Base-by-base conservation (phyloP, 2,113 vertebrate species). In the Cephalopterus ornatus region DNA sequence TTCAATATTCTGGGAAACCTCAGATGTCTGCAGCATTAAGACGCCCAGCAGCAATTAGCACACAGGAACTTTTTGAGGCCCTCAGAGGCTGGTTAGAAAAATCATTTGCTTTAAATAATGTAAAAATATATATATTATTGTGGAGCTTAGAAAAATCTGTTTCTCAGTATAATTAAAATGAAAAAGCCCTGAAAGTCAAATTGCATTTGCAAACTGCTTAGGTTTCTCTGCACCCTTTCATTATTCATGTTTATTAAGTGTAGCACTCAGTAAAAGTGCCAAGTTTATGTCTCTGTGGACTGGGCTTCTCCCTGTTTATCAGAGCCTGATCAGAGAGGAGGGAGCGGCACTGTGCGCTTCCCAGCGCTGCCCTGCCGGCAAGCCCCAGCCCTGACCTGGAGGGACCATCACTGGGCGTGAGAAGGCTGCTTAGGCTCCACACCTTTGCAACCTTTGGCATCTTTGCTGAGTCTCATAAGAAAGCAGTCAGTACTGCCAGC, bases 251-350 rank as follows among this genome's bases (percentile, higher is more conserved):
- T 93, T 92, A 53, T 84, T n/a, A 56, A 76, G 46, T 56, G 22
- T 14, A 93, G 71, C 33, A 5, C 53, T 59, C 13, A 4, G 66
- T 75, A 61, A 8, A 79, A 52, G 62, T 21, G 85, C 93, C 89
- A 92, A 53, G 46, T 46, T 53, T 21, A 14, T 23, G 74, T 72
- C 92, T 93, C 87, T 8, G 0, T 3, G 27, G 84, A 68, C 53
- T 66, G 88, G 74, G 82, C 81, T 95, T 92, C 89, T 95, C 95
- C 89, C n/a, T 91, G 93, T 89, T 96, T 87, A 94, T 91, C 87
- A 73, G 87, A 46, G 74, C 53, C 5, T 3, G 70, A 94, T 92
- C 70, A 85, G 94, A 93, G 88, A 55, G 39, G 30, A 91, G 85
- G 94, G 95, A 96, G 94, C 0, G 52, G 89, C 70, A 8, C 11